Base-by-base conservation (phyloP, 2,113 vertebrate species). In the Bos taurus region DNA sequence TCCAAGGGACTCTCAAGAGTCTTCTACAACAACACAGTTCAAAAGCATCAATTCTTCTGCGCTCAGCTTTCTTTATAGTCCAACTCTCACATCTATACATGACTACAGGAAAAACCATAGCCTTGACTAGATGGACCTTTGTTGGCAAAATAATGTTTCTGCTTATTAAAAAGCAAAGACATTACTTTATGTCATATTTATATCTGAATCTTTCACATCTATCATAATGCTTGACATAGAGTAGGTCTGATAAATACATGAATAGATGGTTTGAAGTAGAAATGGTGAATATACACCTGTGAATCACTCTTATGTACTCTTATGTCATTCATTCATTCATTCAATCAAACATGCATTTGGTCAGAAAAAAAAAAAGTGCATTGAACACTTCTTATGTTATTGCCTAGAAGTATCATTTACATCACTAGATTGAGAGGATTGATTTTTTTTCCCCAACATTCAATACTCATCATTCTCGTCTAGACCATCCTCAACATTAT, bases 401-500 rank as follows among this genome's bases (percentile, higher is more conserved):
- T 52, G 21, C 84, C 15, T 87, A 88, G 64, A 87, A 95, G 5
- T 88, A 36, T 59, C 67, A 36, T 71, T 93, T 95, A 85, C 12
- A 82, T 78, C 19, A 59, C 52, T 84, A 64, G 43, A 17, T 43
- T 50, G 3, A n/a, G 5, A 74, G 7, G 16, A 64, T 23, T 81
- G n/a, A 86, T 33, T 40, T 48, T 46, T 46, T 90, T 60, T 1
- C 1, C 30, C 8, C 43, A 2, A 5, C 3, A 67, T 26, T 80
- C 67, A 54, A 7, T 85, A 43, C 13, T 40, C 60, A 60, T 33
- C n/a, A 1, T 19, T 48, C 7, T 59, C 16, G 40, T 82, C 46
- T 28, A 94, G 52, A 13, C 11, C 50, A 10, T n/a, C 7, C 19
- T 71, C 9, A 64, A 59, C 7, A 14, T 9, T 23, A 36, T 67